These are phyloP conservation scores for Epinotia brunnichana DNA, from an alignment of 2,888 invertebrate species.

Conservation along the genomic window DNA sequence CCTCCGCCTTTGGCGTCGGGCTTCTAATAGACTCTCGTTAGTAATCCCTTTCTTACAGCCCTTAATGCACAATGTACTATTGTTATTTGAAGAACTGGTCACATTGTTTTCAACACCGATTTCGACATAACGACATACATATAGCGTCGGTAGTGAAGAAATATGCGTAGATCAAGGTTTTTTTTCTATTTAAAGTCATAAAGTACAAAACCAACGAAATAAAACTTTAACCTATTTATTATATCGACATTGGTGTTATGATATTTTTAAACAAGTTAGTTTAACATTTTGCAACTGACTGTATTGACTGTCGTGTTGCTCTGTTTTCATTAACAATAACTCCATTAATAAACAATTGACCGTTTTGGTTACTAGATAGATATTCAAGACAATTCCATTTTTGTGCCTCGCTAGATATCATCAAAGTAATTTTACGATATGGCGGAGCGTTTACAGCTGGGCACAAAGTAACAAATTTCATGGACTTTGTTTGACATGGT, in stretches of 20 bases:
- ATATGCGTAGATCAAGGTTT: neutral
- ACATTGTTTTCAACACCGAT: constrained; percentile 1
- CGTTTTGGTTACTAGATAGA: constrained; percentile 6
- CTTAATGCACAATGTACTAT: no score
- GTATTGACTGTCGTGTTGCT: neutral
- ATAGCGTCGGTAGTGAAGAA: no score
- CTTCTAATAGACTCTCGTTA: no score
- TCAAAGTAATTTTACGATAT: constrained; percentile 23
- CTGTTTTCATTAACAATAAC: neutral
- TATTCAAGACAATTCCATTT: constrained; percentile 20
- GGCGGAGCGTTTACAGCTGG: neutral
- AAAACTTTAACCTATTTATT: no score
- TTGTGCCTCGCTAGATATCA: constrained; percentile 5
- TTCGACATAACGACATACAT: neutral
- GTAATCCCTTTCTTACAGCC: no score
- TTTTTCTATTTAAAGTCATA: neutral
- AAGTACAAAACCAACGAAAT: neutral
- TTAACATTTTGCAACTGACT: neutral
- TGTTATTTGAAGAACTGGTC: neutral
- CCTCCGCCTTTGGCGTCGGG: no score
- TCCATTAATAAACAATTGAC: neutral
- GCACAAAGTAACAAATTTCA: constrained; percentile 13
- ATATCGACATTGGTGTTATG: neutral
- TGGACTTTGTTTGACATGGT: neutral
- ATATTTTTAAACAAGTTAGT: neutral